Base-by-base conservation (phyloP, 2,888 invertebrate genomes). In the Sesia apiformis region DNA sequence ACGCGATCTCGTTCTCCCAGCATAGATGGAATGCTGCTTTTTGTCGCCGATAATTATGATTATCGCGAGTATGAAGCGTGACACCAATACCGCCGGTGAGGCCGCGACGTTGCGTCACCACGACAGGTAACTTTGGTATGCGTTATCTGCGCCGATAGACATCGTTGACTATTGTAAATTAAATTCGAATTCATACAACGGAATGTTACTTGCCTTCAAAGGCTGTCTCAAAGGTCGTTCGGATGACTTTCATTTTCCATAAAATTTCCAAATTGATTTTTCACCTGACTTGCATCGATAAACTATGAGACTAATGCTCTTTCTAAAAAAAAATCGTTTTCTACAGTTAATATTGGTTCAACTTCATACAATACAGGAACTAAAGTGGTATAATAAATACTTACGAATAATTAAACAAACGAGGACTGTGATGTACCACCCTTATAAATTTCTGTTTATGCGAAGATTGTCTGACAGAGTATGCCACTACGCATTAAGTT, bases 21-120 rank as follows among this genome's bases (percentile, higher is more conserved):
- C 65, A 63, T 58, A 58, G 63, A 62, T 61, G 78, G 82, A 83
- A 85, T 82, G 82, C 67, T 60, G 71, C 62, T 80, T 83, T 81
- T 84, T 81, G 72, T 75, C 69, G 64, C 60, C 60, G 59, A 57
- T 61, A 60, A 61, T 63, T 58, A 58, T 57, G 58, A 58, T 59
- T 58, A 62, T 60, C 58, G 53, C 53, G 54, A 54, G 53, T 57
- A 54, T 52, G 39, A 38, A 46, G 51, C 55, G 39, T 39, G 56
- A 52, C 57, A 54, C 57, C 56, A 46, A 54, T 57, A 56, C 55
- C 60, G 62, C 55, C 49, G 54, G 59, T 23, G 23, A 23, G 23
- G 23, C 23, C 57, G 63, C 56, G 54, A 54, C 59, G 58, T 73
- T 76, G 70, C 75, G 74, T 75, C 75, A 74, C 66, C 60, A 42